Conservation (phyloP, 2,113 vertebrate species). For the Nymphicus hollandicus region DNA sequence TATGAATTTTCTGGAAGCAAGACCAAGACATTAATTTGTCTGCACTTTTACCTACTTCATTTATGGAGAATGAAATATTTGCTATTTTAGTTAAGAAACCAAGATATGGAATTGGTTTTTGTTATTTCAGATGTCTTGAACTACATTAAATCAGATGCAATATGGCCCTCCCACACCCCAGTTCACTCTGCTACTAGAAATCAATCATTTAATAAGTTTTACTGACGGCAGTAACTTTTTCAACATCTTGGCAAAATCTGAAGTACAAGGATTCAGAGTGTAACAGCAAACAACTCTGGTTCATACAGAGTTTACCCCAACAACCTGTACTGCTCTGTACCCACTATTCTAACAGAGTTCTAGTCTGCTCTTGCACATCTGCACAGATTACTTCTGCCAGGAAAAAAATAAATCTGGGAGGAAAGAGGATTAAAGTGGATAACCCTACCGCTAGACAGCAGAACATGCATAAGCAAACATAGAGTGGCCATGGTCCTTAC, state of each 20-base stretch:
- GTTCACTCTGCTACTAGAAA: neutral
- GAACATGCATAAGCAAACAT: neutral
- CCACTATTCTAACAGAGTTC: neutral
- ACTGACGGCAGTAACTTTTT: neutral
- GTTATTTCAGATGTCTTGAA: constrained; percentile 13
- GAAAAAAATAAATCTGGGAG: neutral
- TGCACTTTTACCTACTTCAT: neutral
- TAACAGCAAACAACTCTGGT: neutral
- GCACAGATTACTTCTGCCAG: neutral
- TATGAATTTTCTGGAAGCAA: neutral
- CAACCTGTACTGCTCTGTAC: neutral
- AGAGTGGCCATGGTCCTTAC: neutral
- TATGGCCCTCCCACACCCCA: neutral
- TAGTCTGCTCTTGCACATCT: neutral
- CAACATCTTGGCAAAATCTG: neutral
- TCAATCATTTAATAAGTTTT: neutral
- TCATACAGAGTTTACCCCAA: neutral
- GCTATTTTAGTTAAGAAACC: neutral
- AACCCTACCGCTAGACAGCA: neutral
- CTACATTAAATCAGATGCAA: neutral
- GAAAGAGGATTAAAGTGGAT: neutral
- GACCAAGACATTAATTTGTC: neutral
- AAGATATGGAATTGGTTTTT: neutral
- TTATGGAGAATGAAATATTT: neutral
- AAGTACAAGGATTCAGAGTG: neutral